phyloP scores from a whole-genome alignment of 2,888 invertebrate species.

The Crepidodera aurea region DNA sequence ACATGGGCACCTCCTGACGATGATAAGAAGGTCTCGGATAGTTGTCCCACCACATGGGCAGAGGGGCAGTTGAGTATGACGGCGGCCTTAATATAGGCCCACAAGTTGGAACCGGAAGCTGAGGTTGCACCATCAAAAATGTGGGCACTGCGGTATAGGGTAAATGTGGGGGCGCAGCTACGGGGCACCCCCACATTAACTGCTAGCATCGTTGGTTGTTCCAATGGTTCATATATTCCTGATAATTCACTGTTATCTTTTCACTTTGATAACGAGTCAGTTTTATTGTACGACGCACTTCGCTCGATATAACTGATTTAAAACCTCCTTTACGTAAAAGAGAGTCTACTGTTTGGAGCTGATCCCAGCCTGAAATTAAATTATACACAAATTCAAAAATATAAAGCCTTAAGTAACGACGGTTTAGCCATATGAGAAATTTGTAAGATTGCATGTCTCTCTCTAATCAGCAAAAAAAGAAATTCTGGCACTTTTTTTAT shows the following conservation, averaged over 20 bases:
- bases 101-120: constrained; percentile 46
- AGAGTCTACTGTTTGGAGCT: constrained; percentile 97
- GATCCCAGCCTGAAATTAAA: constrained; percentile 88
- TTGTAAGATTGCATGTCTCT: no score
- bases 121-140: constrained; percentile 58
- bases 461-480: no score
- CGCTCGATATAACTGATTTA: constrained; percentile 88
- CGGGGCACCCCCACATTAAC: constrained; percentile 66
- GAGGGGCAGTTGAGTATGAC: constrained; percentile 49
- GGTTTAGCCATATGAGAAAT: no score
- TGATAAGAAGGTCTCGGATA: constrained; percentile 54
- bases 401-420: no score
- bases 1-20: constrained; percentile 54
- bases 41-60: constrained; percentile 56
- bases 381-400: constrained; percentile 14
- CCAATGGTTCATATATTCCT: constrained; percentile 78
- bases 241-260: constrained; percentile 89
- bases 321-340: constrained; percentile 96
- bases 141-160: constrained; percentile 41
- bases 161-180: constrained; percentile 52
- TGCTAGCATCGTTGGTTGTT: constrained; percentile 78
- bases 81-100: constrained; percentile 39
- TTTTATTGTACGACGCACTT: constrained; percentile 88
- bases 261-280: constrained; percentile 97
- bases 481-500: no score